phyloP scores from a whole-genome alignment of 2,113 vertebrate genomes.

The Gasterosteus nipponicus region DNA sequence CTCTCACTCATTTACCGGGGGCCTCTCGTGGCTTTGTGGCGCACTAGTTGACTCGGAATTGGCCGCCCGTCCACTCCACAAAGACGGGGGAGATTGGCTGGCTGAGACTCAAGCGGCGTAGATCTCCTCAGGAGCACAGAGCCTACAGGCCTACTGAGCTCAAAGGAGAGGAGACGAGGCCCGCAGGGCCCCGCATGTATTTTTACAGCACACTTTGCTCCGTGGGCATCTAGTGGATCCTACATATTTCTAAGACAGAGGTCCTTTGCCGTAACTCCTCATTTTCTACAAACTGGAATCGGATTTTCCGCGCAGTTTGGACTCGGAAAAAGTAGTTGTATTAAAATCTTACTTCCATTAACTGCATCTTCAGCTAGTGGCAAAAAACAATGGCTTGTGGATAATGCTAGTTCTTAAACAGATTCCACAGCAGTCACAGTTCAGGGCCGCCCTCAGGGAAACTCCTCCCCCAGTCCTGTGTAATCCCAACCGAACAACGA shows the following conservation, averaged over 20 bases:
- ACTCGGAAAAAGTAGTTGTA: neutral
- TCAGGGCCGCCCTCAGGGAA: slow-evolving; percentile 37
- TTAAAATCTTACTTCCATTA: neutral
- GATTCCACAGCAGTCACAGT: slow-evolving; percentile 39
- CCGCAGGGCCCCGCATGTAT: neutral
- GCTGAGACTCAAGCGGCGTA: slow-evolving; percentile 49
- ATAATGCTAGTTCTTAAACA: slow-evolving; percentile 24
- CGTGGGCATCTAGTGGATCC: neutral
- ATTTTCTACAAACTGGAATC: neutral
- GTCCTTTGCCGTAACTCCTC: neutral
- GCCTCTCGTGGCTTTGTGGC: slow-evolving; percentile 65
- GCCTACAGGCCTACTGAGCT: slow-evolving; percentile 9
- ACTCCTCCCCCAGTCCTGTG: slow-evolving; percentile 10
- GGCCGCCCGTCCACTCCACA: slow-evolving; percentile 48
- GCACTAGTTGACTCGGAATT: slow-evolving; percentile 59
- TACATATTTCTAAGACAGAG: neutral
- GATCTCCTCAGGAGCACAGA: slow-evolving; percentile 41
- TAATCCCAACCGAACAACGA: slow-evolving; percentile 53
- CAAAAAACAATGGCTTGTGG: neutral
- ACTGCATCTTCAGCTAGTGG: neutral
- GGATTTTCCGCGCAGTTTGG: neutral
- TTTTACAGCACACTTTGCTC: slow-evolving; percentile 46
- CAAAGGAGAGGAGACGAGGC: slow-evolving; percentile 30
- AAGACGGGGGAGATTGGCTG: slow-evolving; percentile 59
- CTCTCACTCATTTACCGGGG: slow-evolving; percentile 58